Base-by-base conservation (phyloP, 2,888 invertebrate species). In the Pardosa pseudoannulata region DNA sequence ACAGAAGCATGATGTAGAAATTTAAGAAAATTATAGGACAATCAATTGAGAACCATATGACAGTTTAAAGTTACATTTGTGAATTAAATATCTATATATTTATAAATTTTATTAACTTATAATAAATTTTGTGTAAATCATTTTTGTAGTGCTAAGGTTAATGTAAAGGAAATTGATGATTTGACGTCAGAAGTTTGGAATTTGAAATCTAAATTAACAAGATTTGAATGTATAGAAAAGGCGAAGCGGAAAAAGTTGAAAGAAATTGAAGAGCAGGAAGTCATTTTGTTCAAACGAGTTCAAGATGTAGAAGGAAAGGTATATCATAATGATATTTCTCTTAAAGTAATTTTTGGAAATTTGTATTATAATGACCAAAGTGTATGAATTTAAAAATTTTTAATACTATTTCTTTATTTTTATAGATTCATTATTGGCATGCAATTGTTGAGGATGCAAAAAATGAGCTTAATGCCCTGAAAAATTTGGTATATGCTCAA, bases 161-260 rank as follows among this genome's bases (percentile, higher is more conserved):
- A 56, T 56, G n/a, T 56, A 56, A 56, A 56, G 23, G 56, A 56
- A 56, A 56, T 56, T 16, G 56, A 56, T 23, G 56, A 56, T 56
- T 56, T 56, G 56, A 56, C 56, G 1, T 56, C 23, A 6, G 56
- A 56, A 56, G 56, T 56, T 56, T 56, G 56, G 56, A 56, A 23
- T 23, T 56, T 56, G 16, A 56, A 23, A 56, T 6, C 19, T 2
- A 56, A 56, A 23, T 56, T 56, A 23, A 23, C 19, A 2, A 56
- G 11, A 3, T 56, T 16, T 23, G 23, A 56, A 56, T 23, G 5
- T 11, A 56, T 19, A 23, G 56, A 56, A 56, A 56, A 11, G 56
- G 1, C n/a, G 23, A 56, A 56, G 23, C 23, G 5, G 5, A 56
- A 56, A 56, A 56, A 11, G 11, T 23, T 56, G 11, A 2, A 19